These are phyloP conservation scores for Monochamus alternatus DNA, from an alignment of 2,888 invertebrate genomes.

Conservation along the genomic window DNA sequence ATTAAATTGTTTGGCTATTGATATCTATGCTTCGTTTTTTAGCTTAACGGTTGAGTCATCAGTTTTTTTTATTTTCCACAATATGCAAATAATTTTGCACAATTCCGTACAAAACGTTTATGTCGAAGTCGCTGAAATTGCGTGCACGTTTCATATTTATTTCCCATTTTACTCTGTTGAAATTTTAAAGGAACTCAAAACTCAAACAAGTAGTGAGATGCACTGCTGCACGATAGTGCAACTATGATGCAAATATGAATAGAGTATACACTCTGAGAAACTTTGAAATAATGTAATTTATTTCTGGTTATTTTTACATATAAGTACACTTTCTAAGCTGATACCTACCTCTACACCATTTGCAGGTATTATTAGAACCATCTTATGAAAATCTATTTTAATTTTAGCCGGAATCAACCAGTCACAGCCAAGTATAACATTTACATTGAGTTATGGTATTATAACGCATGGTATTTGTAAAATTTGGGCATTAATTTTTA, in stretches of 20 bases:
- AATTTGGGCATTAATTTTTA: not conserved
- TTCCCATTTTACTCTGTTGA: not conserved
- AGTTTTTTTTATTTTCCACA: constrained; percentile 28
- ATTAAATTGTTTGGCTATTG: constrained; percentile 21
- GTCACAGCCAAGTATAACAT: constrained; percentile 17
- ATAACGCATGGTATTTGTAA: constrained; percentile 6
- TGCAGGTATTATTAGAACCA: no score
- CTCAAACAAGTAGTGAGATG: no score
- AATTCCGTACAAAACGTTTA: constrained; percentile 20
- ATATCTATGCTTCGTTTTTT: constrained; percentile 24
- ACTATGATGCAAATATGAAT: no score
- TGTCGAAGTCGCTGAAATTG: constrained; percentile 15
- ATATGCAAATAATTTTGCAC: constrained; percentile 26
- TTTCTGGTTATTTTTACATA: no score
- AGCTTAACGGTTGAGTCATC: constrained; percentile 17
- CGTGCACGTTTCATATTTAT: constrained; percentile 10
- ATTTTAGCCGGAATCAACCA: constrained; percentile 5
- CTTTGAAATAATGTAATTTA: no score
- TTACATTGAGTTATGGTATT: constrained; percentile 9
- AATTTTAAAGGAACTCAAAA: no score
- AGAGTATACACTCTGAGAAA: no score
- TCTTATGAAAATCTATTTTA: constrained; percentile 12
- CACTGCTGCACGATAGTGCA: no score
- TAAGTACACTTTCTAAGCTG: no score
- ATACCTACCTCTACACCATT: no score